A percentile compares a stretch with the other conserved stretches of the same genome.
Evolutionary conservation across 2,113 vertebrate species (phyloP).

Genomic region (Microcebus lehilahytsara): DNA sequence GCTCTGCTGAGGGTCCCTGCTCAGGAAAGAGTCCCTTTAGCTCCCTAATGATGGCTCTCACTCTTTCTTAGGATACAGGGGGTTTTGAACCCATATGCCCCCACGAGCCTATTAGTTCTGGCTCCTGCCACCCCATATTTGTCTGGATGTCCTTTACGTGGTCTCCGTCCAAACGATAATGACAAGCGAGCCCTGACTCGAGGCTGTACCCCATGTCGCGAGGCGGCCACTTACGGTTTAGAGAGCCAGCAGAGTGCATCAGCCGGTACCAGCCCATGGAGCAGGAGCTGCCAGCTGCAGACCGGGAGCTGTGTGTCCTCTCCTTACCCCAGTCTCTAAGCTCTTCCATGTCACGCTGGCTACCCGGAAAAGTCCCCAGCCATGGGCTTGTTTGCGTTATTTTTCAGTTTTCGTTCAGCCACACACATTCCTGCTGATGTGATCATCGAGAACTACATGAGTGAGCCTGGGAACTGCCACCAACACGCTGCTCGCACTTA

Average conservation of each 20-base stretch:
- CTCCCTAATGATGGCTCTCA: background rate
- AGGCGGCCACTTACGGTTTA: background rate
- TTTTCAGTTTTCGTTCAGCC: conserved; percentile 31
- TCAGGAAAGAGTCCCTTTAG: background rate
- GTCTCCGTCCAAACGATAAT: background rate
- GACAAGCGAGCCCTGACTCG: background rate
- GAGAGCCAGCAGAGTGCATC: background rate
- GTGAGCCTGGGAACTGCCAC: background rate
- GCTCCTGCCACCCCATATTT: background rate
- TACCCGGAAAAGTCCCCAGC: background rate
- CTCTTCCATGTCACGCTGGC: background rate
- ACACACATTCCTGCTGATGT: background rate
- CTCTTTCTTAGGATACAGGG: background rate
- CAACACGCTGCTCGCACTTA: conserved; percentile 66
- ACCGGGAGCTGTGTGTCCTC: background rate
- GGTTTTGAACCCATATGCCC: background rate
- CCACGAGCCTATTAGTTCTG: background rate
- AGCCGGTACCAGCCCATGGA: background rate
- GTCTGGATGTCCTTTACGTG: background rate
- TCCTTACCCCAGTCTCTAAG: background rate
- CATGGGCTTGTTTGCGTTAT: background rate
- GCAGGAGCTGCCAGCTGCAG: background rate
- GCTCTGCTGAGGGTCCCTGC: background rate
- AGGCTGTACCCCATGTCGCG: background rate
- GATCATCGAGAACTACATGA: conserved; percentile 13